Base-by-base conservation (phyloP, 2,888 invertebrate genomes). In the Clistopyga incitator region DNA sequence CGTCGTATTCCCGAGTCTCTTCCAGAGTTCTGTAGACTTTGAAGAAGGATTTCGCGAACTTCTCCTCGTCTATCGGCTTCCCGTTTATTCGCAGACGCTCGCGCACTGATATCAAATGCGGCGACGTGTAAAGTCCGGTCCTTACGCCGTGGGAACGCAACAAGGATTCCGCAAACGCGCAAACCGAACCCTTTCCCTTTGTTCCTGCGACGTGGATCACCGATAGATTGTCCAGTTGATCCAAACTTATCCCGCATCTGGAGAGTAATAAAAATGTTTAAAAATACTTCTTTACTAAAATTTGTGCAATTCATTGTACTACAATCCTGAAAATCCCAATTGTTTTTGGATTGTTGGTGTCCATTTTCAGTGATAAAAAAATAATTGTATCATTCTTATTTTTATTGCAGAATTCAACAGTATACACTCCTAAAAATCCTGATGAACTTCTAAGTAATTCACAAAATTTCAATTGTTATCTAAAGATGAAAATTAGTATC, bases 111-210 rank as follows among this genome's bases (percentile, higher is more conserved):
- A 99, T 95, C 82, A 99, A 94, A 94, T 99, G 99, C 0, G 99
- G 99, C 0, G 99, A 99, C 68, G 98, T 98, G 93, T 96, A 99
- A 92, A 99, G 97, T 6, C 99, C 99, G 0, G 99, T 99, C 89
- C 95, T 96, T 90, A 95, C 96, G 2, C 98, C 98, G 91, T 97
- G 96, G 29, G 95, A 94, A 0, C 98, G 95, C 11, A 99, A 94
- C 84, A 99, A 97, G 0, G 97, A 96, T 93, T 99, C 99, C 86
- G 96, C 96, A 93, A 98, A 96, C 0, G 99, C 98, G 92, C 99
- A 98, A 0, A 99, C 98, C 20, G 98, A 98, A 25, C 97, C 98
- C 95, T 99, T 99, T 72, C 99, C 99, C 94, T 99, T 99, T 0
- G 99, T 99, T 11, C 99, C 99, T 82, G 98, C 96, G 6, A 99